Base-by-base conservation (phyloP, 2,113 vertebrate species). In the Tyto alba region DNA sequence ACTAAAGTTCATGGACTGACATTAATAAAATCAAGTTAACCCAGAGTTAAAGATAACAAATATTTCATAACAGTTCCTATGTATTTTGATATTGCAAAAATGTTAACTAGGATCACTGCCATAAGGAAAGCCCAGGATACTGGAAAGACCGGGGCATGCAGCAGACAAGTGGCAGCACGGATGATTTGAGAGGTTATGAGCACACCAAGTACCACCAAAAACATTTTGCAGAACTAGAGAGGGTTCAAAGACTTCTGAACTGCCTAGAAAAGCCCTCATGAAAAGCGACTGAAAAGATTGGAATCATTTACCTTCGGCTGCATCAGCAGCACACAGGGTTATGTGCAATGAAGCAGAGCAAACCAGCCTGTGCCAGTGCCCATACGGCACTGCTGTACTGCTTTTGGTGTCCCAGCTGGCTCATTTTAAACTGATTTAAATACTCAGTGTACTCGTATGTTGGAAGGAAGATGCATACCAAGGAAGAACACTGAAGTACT, bases 11-110 rank as follows among this genome's bases (percentile, higher is more conserved):
- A 88, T 23, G 40, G 53, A 85, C 18, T 52, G 85, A 88, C 85
- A 80, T 84, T 63, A 84, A 92, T 81, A 95, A 95, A 90, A 95
- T 38, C 45, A 93, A 88, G 81, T 73, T 80, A 94, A 90, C 59
- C 20, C 82, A 88, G 56, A 79, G 89, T 50, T 69, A 66, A 76
- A 91, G 66, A 43, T 16, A 83, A 78, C 76, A 95, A 93, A 76
- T 62, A 93, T 76, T 94, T 88, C 73, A 20, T 53, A 76, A 62
- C 22, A 69, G 38, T 22, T 55, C 26, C 52, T 56, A 40, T 11
- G 74, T 19, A 69, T 85, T 92, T 63, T 53, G 74, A 48, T 82
- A 93, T 45, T 68, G 40, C 43, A 82, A 40, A 85, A 67, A 83
- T 41, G 22, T 34, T 75, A 34, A 41, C 66, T 32, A 29, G 84